A percentile compares a stretch with the other conserved stretches of the same genome.
Conservation (phyloP, 2,113 vertebrate genomes). For the Phalacrocorax brasilianus region DNA sequence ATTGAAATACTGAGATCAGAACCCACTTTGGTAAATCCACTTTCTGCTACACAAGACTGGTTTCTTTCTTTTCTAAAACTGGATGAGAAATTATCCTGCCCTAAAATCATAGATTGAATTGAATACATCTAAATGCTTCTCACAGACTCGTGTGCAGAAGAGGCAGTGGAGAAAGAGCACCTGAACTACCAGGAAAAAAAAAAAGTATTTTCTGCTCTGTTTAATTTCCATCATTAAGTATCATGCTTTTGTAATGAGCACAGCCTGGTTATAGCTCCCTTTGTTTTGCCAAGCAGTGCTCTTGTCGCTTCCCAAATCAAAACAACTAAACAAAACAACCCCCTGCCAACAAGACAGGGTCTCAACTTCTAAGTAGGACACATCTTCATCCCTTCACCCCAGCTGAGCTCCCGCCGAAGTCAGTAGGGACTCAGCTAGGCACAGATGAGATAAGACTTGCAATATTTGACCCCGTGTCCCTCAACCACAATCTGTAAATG, state of each 20-base stretch:
- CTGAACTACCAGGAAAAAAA: neutral
- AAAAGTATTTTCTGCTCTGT: constrained; percentile 20
- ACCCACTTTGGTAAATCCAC: neutral
- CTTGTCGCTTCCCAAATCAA: neutral
- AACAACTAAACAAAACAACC: constrained; percentile 25
- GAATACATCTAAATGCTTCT: neutral
- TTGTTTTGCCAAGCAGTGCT: neutral
- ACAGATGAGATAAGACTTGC: neutral
- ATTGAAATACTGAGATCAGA: neutral
- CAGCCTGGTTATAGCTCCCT: neutral
- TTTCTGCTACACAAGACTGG: neutral
- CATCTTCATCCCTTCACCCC: neutral
- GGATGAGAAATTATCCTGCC: neutral
- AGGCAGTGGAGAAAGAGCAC: neutral
- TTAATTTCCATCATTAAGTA: constrained; percentile 22
- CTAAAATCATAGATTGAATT: neutral
- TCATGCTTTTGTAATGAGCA: neutral
- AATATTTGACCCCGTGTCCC: neutral
- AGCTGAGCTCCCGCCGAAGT: neutral
- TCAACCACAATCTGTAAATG: neutral
- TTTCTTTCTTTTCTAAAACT: neutral
- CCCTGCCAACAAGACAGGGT: constrained; percentile 16
- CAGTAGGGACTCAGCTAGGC: neutral
- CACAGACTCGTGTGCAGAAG: neutral
- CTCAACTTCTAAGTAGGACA: constrained; percentile 3